phyloP scores from a whole-genome alignment of 2,888 invertebrate genomes.

The Dolichopus griseipennis region DNA sequence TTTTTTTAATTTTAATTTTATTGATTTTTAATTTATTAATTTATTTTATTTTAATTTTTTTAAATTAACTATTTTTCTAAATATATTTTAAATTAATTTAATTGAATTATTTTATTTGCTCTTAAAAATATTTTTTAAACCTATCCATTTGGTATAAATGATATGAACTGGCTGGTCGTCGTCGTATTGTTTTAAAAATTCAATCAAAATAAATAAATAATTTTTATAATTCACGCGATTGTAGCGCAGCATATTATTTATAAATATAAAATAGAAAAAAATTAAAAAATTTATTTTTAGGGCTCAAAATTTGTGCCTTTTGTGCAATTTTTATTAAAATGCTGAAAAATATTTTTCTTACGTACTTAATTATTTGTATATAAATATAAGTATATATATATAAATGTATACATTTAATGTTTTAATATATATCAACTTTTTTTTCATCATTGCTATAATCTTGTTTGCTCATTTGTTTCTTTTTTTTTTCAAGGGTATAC shows the following conservation, averaged over 20 bases:
- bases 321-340: background rate
- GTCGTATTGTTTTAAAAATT: background rate
- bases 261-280: background rate
- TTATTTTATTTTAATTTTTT: background rate
- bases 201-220: background rate
- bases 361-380: too few species aligned
- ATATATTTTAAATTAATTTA: background rate
- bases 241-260: too few species aligned
- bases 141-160: background rate
- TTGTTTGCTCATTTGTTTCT: background rate
- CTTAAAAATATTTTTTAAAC: background rate
- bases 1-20: background rate
- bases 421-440: background rate
- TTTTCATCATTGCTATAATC: background rate
- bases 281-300: constrained; percentile 5
- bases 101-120: constrained; percentile 8
- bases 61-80: background rate
- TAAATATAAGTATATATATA: too few species aligned
- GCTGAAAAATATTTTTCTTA: background rate
- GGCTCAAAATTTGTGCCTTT: constrained; percentile 6
- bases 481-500: background rate
- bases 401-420: too few species aligned
- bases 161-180: background rate
- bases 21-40: background rate
- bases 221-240: too few species aligned